These are phyloP conservation scores for Torymus texanus DNA, from an alignment of 2,888 invertebrate species.

Conservation along the genomic window DNA sequence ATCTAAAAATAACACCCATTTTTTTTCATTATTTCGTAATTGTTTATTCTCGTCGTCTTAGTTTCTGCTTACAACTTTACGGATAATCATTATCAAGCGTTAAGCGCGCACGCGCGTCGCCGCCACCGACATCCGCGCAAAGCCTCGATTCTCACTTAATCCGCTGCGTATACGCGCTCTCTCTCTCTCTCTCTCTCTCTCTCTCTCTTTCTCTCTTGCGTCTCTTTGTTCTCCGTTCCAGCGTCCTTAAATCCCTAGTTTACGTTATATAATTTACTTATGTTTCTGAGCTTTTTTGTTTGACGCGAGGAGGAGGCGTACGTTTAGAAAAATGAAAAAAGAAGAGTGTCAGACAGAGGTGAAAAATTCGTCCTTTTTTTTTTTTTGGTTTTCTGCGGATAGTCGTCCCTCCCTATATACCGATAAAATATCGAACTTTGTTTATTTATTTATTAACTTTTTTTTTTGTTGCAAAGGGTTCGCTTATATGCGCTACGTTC, in stretches of 20 bases:
- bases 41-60: constrained; percentile 57
- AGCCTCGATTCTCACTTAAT: no score
- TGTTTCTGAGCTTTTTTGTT: no score
- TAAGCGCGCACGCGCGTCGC: no score
- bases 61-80: constrained; percentile 7
- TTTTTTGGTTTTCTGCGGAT: background rate
- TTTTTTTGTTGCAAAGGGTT: constrained; percentile 30
- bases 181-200: no score
- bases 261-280: background rate
- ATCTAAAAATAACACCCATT: constrained; percentile 76
- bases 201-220: no score
- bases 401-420: background rate
- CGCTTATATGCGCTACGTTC: constrained; percentile 26
- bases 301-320: no score
- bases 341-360: no score
- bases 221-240: no score
- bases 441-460: constrained; percentile 13
- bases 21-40: constrained; percentile 69
- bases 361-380: constrained; percentile 5
- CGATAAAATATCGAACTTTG: constrained; percentile 53
- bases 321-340: background rate
- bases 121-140: no score
- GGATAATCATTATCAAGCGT: background rate
- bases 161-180: no score
- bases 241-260: no score